Conservation (phyloP, 2,888 invertebrate genomes). For the Apodemia duryi region DNA sequence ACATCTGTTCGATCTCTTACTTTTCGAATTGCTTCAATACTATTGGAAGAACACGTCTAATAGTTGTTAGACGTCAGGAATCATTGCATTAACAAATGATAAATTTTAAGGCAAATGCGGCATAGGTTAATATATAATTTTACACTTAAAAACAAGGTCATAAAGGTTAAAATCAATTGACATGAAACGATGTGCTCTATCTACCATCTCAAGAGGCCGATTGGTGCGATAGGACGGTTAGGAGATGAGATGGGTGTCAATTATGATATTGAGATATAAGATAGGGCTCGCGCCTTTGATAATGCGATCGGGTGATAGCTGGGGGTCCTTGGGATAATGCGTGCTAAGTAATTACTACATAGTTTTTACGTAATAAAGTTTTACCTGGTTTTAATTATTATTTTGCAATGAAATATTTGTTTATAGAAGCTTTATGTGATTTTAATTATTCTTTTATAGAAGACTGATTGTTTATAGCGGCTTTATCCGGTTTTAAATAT, state of each 20-base stretch:
- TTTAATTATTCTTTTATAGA: too few species aligned
- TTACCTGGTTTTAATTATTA: not conserved
- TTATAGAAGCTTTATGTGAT: too few species aligned
- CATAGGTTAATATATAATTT: not conserved
- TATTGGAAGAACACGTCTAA: too few species aligned
- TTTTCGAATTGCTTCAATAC: too few species aligned
- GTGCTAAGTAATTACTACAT: slow-evolving; percentile 6
- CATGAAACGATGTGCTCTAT: not conserved
- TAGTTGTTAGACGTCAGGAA: too few species aligned
- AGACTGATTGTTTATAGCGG: too few species aligned
- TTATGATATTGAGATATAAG: slow-evolving; percentile 23
- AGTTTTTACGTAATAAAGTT: not conserved
- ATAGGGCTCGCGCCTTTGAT: slow-evolving; percentile 15
- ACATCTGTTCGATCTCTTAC: too few species aligned
- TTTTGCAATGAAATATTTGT: not conserved
- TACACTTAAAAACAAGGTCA: not conserved
- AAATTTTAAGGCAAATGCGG: not conserved
- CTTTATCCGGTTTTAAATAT: too few species aligned
- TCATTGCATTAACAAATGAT: too few species aligned
- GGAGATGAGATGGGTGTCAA: slow-evolving; percentile 17
- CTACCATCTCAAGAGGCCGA: not conserved
- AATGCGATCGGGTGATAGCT: not conserved
- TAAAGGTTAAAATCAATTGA: slow-evolving; percentile 19
- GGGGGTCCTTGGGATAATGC: not conserved
- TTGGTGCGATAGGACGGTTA: slow-evolving; percentile 6